Percentiles rank a stretch among this genome's conserved stretches.
Conservation (phyloP, 2,797 vertebrate species). For the Carapus acus region DNA sequence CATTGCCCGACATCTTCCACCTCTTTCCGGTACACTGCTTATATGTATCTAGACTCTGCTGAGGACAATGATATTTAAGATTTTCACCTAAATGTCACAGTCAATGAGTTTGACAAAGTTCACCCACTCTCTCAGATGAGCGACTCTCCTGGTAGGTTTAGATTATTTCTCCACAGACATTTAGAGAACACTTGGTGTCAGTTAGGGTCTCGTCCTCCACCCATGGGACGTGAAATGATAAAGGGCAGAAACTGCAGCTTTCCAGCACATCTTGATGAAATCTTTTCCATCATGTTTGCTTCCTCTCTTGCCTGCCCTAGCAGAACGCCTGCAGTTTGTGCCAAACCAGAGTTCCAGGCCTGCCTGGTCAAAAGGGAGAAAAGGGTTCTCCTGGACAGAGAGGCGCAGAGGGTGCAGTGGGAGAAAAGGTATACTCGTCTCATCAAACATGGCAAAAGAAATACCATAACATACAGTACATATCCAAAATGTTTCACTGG, state of each 20-base stretch:
- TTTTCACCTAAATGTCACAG: conserved; percentile 65
- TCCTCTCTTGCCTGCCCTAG: conserved; percentile 29
- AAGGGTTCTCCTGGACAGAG: conserved; percentile 66
- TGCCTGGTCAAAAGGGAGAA: conserved; percentile 78
- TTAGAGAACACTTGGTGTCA: conserved; percentile 62
- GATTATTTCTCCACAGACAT: conserved; percentile 63
- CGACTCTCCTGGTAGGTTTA: conserved; percentile 48
- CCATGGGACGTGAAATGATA: conserved; percentile 56
- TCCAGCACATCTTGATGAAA: conserved; percentile 53
- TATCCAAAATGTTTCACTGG: conserved; percentile 16
- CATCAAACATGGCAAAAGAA: too few species aligned
- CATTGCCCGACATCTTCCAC: conserved; percentile 5
- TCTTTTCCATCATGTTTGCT: conserved; percentile 49
- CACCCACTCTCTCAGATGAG: conserved; percentile 57
- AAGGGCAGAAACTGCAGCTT: conserved; percentile 51
- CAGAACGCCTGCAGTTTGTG: conserved; percentile 84
- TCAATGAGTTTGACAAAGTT: conserved; percentile 69
- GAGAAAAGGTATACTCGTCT: conserved; percentile 66
- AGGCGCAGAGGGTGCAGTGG: conserved; percentile 63
- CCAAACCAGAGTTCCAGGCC: conserved; percentile 71
- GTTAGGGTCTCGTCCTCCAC: conserved; percentile 55
- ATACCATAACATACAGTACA: conserved; percentile 17
- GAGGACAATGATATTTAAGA: conserved; percentile 58
- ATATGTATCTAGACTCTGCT: conserved; percentile 28
- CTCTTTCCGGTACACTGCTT: conserved; percentile 24